Base-by-base conservation (phyloP, 2,888 invertebrate species). In the Nomada flava region DNA sequence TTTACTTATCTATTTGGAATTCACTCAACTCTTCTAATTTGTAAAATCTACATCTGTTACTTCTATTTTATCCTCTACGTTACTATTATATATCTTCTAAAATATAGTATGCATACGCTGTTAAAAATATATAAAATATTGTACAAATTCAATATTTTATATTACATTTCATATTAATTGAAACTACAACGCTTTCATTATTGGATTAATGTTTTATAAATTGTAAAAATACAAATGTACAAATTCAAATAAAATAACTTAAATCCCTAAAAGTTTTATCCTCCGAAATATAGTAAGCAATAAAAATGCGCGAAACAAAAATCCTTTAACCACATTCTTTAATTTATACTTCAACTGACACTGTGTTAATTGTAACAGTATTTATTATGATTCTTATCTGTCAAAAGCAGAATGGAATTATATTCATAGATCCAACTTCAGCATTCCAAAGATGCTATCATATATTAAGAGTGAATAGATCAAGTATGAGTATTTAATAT, bases 81-180 rank as follows among this genome's bases (percentile, higher is more conserved):
- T 53, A 29, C 29, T 71, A 78, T 23, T 72, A 57, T 57, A 76
- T 42, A 10, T 11, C 67, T 67, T 20, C 23, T 36, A 57, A 76
- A 42, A 50, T 76, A 63, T 63, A 10, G 11, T 70, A 44, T 36
- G 60, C 60, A 26, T 78, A 62, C 44, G 57, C 67, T n/a, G 57
- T 79, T 72, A 80, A 80, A 80, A 79, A 80, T 80, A 68, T 80
- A 80, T 79, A 57, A 80, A 80, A 79, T 59, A 68, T 42, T 68
- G 44, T 79, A 80, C 67, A 79, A 72, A 79, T 79, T 80, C 44
- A 67, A 67, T 26, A 55, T 20, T 70, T 79, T 79, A 71, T 42
- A 64, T 65, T 70, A 63, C 52, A 55, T 42, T 13, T 13, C 15
- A 3, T 15, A 47, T 47, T 47, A 47, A 55, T 65, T 65, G 47